Evolutionary conservation across 2,113 vertebrate species (phyloP).

Genomic region (Engystomops pustulosus): DNA sequence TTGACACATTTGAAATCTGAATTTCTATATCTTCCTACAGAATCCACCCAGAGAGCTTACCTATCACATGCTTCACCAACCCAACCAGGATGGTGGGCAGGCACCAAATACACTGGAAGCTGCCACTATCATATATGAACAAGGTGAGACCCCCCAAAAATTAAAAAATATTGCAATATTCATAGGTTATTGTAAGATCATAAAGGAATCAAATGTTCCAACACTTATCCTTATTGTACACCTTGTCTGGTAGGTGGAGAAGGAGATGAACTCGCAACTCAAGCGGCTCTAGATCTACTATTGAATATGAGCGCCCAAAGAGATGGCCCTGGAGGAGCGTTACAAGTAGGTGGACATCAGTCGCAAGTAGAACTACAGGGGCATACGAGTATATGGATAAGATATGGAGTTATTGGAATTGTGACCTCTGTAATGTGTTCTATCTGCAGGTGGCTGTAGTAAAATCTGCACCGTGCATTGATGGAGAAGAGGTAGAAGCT

Average conservation of each 20-base stretch:
- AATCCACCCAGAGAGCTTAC: not conserved
- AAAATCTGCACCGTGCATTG: constrained; percentile 68
- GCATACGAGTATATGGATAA: no score
- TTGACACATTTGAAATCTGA: no score
- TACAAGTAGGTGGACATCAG: constrained; percentile 79
- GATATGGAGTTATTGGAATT: no score
- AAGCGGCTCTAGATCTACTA: constrained; percentile 90
- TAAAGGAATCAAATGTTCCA: not conserved
- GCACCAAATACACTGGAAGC: constrained; percentile 81
- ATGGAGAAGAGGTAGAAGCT: constrained; percentile 58
- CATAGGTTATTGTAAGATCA: not conserved
- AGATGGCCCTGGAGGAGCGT: constrained; percentile 79
- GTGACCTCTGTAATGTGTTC: no score
- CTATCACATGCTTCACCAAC: constrained; percentile 53
- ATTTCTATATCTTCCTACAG: not conserved
- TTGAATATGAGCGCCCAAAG: constrained; percentile 92
- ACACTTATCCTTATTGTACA: not conserved
- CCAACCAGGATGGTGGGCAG: constrained; percentile 62
- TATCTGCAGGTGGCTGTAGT: constrained; percentile 82
- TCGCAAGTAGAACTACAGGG: not conserved
- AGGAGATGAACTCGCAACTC: constrained; percentile 83
- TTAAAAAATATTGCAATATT: not conserved
- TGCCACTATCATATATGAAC: constrained; percentile 92
- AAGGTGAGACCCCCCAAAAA: constrained; percentile 71
- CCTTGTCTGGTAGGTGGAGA: constrained; percentile 68